phyloP scores from a whole-genome alignment of 2,888 invertebrate genomes.

The Tachystola acroxantha region DNA sequence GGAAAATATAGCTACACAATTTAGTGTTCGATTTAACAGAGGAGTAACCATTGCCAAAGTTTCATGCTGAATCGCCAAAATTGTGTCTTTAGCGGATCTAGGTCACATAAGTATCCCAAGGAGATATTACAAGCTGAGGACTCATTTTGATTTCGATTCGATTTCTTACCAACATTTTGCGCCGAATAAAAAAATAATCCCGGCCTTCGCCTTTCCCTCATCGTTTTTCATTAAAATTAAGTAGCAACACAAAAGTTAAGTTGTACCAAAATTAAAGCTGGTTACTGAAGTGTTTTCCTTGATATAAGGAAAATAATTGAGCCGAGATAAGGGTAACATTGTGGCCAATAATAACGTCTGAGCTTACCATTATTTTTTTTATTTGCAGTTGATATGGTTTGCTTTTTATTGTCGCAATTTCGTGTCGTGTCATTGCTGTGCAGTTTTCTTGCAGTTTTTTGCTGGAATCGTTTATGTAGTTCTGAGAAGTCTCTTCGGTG shows the following conservation, averaged over 20 bases:
- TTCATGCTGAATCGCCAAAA: too few species aligned
- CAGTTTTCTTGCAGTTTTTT: conserved; percentile 31
- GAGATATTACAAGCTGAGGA: conserved; percentile 64
- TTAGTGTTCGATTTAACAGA: too few species aligned
- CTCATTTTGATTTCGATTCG: conserved; percentile 65
- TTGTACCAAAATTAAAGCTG: conserved; percentile 19
- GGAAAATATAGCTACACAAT: too few species aligned
- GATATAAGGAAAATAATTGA: conserved; percentile 31
- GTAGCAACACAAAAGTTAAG: conserved; percentile 39
- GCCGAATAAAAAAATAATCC: conserved; percentile 54
- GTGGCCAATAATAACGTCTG: too few species aligned
- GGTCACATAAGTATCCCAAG: too few species aligned
- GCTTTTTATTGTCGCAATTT: too few species aligned
- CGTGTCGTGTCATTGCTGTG: conserved; percentile 25
- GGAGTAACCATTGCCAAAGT: too few species aligned
- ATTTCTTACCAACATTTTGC: conserved; percentile 64
- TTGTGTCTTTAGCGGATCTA: too few species aligned
- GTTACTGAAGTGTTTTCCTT: conserved; percentile 34
- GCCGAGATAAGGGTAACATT: conserved; percentile 16
- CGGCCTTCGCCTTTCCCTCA: conserved; percentile 33
- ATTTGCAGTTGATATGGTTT: conserved; percentile 10
- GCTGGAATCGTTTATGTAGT: conserved; percentile 32
- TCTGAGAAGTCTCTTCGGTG: conserved; percentile 32
- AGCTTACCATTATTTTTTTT: not conserved
- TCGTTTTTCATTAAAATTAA: conserved; percentile 35